phyloP scores from a whole-genome alignment of 2,888 invertebrate species.

The Drosophila macrospina region DNA sequence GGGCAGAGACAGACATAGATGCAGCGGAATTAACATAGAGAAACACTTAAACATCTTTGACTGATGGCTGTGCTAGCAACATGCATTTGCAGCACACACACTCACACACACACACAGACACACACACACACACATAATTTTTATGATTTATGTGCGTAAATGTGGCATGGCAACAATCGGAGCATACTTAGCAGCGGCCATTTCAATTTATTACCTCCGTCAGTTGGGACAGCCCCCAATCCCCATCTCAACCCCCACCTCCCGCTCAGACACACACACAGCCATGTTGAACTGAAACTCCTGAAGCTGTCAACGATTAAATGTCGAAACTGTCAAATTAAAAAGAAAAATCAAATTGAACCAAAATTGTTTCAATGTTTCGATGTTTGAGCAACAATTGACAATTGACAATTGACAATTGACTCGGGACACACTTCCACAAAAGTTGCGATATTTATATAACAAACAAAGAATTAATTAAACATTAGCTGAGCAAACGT shows the following conservation, averaged over 20 bases:
- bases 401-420: slow-evolving; percentile 34
- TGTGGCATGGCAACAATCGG: slow-evolving; percentile 46
- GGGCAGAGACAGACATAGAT: slow-evolving; percentile 38
- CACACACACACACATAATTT: slow-evolving; percentile 27
- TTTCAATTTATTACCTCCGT: slow-evolving; percentile 66
- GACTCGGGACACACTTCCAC: neutral
- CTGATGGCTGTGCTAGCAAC: slow-evolving; percentile 67
- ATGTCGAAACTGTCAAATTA: slow-evolving; percentile 68
- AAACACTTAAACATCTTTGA: slow-evolving; percentile 75
- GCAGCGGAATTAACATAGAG: slow-evolving; percentile 73
- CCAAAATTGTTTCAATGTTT: slow-evolving; percentile 56
- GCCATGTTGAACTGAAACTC: neutral
- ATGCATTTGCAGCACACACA: slow-evolving; percentile 55
- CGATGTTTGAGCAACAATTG: slow-evolving; percentile 37
- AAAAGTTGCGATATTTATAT: neutral
- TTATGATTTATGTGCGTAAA: slow-evolving; percentile 67
- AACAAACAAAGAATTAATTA: no score
- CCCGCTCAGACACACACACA: neutral
- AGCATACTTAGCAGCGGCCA: slow-evolving; percentile 59
- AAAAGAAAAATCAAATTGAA: slow-evolving; percentile 41
- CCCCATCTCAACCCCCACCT: no score
- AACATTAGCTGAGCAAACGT: no score
- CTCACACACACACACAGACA: slow-evolving; percentile 2
- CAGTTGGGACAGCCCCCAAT: neutral
- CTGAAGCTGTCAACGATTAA: slow-evolving; percentile 65